Conservation (phyloP, 1,140 invertebrate species). For the Drosophila watanabei region DNA sequence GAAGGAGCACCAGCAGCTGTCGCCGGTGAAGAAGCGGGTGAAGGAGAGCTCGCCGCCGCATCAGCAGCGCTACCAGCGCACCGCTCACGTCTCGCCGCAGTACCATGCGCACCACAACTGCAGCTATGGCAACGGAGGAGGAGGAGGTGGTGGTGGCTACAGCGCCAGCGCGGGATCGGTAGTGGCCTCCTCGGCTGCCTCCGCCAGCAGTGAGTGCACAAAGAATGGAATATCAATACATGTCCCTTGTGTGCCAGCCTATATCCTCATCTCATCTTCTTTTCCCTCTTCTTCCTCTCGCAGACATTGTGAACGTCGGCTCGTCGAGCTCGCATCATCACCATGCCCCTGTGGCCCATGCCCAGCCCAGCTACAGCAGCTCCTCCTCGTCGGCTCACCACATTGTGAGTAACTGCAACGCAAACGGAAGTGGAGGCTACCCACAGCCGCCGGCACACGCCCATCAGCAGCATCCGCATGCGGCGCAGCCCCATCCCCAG, state of each 20-base stretch:
- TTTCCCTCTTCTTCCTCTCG: neutral
- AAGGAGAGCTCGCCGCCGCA: slow-evolving; percentile 97
- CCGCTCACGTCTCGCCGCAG: slow-evolving; percentile 85
- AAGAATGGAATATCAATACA: slow-evolving; percentile 7
- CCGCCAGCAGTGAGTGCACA: slow-evolving; percentile 72
- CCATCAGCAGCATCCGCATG: slow-evolving; percentile 80
- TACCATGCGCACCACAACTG: slow-evolving; percentile 83
- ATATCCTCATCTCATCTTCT: neutral
- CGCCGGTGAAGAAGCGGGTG: slow-evolving; percentile 98
- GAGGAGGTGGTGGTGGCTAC: slow-evolving; percentile 64
- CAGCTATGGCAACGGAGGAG: slow-evolving; percentile 77
- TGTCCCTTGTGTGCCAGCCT: neutral
- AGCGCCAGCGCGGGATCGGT: slow-evolving; percentile 60
- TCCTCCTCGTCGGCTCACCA: slow-evolving; percentile 69
- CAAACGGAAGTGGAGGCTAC: slow-evolving; percentile 76
- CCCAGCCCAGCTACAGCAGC: slow-evolving; percentile 54
- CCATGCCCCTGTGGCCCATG: slow-evolving; percentile 64
- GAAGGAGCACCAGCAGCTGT: slow-evolving; percentile 96
- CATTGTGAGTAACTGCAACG: slow-evolving; percentile 70
- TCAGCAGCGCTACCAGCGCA: slow-evolving; percentile 86
- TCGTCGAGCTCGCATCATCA: slow-evolving; percentile 73
- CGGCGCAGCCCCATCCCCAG: slow-evolving; percentile 46
- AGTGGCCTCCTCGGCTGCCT: slow-evolving; percentile 69
- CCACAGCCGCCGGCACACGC: slow-evolving; percentile 67
- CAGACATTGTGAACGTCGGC: slow-evolving; percentile 77